These are phyloP conservation scores for Sebastes cheni DNA, from an alignment of 2,797 vertebrate genomes.

Conservation along the genomic window DNA sequence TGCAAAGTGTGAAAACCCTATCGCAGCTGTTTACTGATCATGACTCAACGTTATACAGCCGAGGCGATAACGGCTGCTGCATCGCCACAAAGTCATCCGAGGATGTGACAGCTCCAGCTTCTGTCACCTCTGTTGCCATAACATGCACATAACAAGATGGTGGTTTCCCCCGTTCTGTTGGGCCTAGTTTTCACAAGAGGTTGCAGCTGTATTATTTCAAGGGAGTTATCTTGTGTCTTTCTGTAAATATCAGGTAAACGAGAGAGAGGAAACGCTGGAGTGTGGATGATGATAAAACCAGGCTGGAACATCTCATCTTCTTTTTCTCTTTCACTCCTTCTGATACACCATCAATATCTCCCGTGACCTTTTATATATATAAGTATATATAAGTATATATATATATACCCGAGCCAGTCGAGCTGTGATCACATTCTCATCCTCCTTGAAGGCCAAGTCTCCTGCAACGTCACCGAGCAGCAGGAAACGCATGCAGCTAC, in stretches of 20 bases:
- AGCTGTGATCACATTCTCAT: slow-evolving; percentile 56
- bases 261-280: slow-evolving; percentile 1
- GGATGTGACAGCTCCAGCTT: slow-evolving; percentile 29
- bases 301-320: slow-evolving; percentile 5
- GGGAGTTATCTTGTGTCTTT: slow-evolving; percentile 32
- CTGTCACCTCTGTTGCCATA: slow-evolving; percentile 64
- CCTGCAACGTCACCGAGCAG: slow-evolving; percentile 18
- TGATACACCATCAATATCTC: slow-evolving; percentile 31
- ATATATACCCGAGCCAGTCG: slow-evolving; percentile 19
- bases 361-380: slow-evolving; percentile 38
- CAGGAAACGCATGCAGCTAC: slow-evolving; percentile 14
- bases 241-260: slow-evolving; percentile 37
- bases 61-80: slow-evolving; percentile 41
- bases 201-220: slow-evolving; percentile 56
- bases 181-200: slow-evolving; percentile 19
- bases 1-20: slow-evolving; percentile 42
- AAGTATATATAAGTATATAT: neutral
- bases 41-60: slow-evolving; percentile 60
- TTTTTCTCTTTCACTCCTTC: neutral
- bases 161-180: slow-evolving; percentile 52
- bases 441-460: slow-evolving; percentile 37
- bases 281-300: slow-evolving; percentile 36
- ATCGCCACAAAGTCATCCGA: slow-evolving; percentile 21
- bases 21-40: slow-evolving; percentile 60
- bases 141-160: slow-evolving; percentile 50